Percentiles rank a stretch among this genome's conserved stretches.
Evolutionary conservation across 2,797 vertebrate species (phyloP).

Genomic region (Moxostoma hubbsi): DNA sequence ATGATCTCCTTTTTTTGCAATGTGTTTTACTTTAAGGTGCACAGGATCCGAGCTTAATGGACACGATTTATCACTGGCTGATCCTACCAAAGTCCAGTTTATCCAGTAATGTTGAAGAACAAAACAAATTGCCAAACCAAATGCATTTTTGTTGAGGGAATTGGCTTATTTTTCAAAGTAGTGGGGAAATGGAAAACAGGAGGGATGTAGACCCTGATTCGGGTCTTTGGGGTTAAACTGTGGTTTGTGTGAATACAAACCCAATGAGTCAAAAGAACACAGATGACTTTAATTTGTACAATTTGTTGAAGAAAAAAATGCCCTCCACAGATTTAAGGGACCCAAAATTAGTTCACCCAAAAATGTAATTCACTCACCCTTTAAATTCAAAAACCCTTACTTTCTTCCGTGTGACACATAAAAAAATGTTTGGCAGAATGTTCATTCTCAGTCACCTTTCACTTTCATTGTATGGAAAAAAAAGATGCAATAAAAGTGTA

Average conservation of each 20-base stretch:
- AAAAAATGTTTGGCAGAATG: no score
- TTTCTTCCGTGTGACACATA: no score
- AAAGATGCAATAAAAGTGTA: no score
- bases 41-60: conserved; percentile 80
- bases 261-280: conserved; percentile 46
- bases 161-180: conserved; percentile 75
- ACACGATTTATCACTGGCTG: conserved; percentile 78
- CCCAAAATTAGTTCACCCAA: no score
- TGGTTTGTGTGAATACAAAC: conserved; percentile 47
- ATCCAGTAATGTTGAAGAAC: conserved; percentile 76
- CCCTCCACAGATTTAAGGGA: no score
- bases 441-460: no score
- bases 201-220: conserved; percentile 38
- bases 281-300: conserved; percentile 20
- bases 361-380: no score
- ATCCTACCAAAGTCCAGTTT: conserved; percentile 76
- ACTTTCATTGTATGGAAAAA: no score
- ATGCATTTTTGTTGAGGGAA: conserved; percentile 68
- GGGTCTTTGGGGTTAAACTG: conserved; percentile 51
- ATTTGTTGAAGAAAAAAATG: background rate
- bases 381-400: no score
- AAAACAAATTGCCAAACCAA: conserved; percentile 80
- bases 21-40: conserved; percentile 83
- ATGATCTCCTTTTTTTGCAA: conserved; percentile 83
- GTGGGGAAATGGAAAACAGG: conserved; percentile 61